Evolutionary conservation across 2,113 vertebrate genomes (phyloP), one percentile per base, ranked within the genome.

Genomic region (Hymenochirus boettgeri): DNA sequence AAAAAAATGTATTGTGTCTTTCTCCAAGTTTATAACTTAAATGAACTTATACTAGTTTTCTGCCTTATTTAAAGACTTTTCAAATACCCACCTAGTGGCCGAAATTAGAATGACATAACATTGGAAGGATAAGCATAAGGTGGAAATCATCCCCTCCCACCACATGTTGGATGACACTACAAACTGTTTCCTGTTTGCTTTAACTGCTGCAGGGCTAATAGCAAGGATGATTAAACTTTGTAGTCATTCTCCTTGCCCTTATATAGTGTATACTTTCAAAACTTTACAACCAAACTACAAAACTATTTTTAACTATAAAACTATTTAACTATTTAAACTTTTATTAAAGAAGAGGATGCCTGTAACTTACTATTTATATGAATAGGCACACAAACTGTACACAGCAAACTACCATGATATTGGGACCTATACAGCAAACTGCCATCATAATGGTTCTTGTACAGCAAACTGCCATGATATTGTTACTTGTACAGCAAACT

Each of bases 201-300:
- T 39, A 31, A 31, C 26, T 55, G 52, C 26, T 21, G 31, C 29
- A 12, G 35, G 29, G 56, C 31, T 67, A 42, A 48, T 29, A 27
- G 35, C 57, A 22, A 22, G 23, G 29, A 27, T 51, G 39, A 58
- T 51, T 35, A 17, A 42, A 23, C 56, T 31, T 23, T 69, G 46
- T 53, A 60, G 33, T 46, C 57, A 69, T 60, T 69, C 56, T 60
- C 60, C 53, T 69, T 47, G 19, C 22, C 31, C 47, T 59, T 35
- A 69, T 69, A 69, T 67, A 67, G 59, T 60, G 18, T 18, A 69
- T 53, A 19, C 59, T 67, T 52, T n/a, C 13, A 17, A 52, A 53
- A 25, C 65, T 60, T 60, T 23, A n/a, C 47, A 23, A 26, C 48
- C 35, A 7, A 69, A 11, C 27, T 23, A 53, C 6, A 42, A 10